These are phyloP conservation scores for Eupithecia dodoneata DNA, from an alignment of 2,888 invertebrate species.

Conservation along the genomic window DNA sequence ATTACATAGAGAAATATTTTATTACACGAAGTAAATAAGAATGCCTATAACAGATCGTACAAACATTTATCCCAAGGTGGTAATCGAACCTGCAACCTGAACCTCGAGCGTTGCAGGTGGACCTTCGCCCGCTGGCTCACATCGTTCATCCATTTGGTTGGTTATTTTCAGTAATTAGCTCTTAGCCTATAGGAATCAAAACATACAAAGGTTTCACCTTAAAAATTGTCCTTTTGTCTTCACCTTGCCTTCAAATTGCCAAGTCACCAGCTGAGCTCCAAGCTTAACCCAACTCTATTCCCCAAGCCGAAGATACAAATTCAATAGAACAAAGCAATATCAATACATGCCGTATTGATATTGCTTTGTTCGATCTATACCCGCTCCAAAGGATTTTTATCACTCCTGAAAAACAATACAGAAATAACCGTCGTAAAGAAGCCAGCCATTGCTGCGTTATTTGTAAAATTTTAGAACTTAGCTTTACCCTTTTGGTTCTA, in stretches of 20 bases:
- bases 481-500: not conserved
- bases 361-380: slow-evolving; percentile 22
- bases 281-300: not conserved
- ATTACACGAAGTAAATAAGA: too few relatives aligned
- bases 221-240: not conserved
- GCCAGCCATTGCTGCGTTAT: not conserved
- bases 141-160: not conserved
- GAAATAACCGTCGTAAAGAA: slow-evolving; percentile 34
- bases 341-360: not conserved
- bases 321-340: not conserved
- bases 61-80: too few relatives aligned
- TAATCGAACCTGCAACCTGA: too few relatives aligned
- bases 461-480: not conserved
- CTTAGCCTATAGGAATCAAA: not conserved
- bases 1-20: too few relatives aligned
- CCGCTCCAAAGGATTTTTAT: slow-evolving; percentile 28
- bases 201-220: not conserved
- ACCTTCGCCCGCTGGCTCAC: too few relatives aligned
- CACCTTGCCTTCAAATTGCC: not conserved
- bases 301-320: not conserved
- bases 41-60: too few relatives aligned
- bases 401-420: slow-evolving; percentile 34
- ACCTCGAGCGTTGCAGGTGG: too few relatives aligned
- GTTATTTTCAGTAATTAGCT: not conserved
- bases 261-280: not conserved